Conservation (phyloP, 2,113 vertebrate species). For the Tylochromis polylepis region DNA sequence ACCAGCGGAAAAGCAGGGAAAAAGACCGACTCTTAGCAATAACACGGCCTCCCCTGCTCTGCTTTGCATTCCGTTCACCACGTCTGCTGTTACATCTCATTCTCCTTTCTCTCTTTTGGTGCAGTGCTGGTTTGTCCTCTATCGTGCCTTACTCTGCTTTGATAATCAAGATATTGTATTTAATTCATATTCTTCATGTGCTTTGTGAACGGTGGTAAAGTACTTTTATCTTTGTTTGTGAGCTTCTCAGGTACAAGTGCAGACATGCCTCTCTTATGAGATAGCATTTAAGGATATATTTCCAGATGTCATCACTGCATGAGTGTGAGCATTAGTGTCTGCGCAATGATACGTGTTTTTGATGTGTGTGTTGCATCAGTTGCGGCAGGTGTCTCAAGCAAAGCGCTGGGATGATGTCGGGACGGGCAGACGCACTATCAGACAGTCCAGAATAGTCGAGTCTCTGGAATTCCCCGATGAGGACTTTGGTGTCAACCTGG, state of each 20-base stretch:
- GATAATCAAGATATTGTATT: constrained; percentile 28
- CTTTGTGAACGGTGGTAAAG: background rate
- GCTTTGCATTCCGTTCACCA: constrained; percentile 32
- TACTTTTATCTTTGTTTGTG: background rate
- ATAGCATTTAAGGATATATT: background rate
- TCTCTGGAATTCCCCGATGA: constrained; percentile 71
- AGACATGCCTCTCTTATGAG: background rate
- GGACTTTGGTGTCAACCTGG: constrained; percentile 67
- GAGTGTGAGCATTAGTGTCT: background rate
- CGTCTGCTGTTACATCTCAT: constrained; percentile 8
- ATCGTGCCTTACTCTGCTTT: constrained; percentile 10
- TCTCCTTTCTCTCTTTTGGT: constrained; percentile 20
- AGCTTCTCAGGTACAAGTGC: background rate
- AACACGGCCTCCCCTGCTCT: background rate
- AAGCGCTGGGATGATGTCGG: constrained; percentile 69
- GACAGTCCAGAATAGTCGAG: constrained; percentile 64
- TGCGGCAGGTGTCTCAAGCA: constrained; percentile 72
- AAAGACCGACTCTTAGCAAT: background rate
- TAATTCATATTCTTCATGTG: constrained; percentile 1
- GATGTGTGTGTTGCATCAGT: constrained; percentile 48
- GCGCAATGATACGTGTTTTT: background rate
- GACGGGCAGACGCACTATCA: constrained; percentile 49
- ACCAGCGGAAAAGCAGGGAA: background rate
- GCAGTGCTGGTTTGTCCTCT: constrained; percentile 35
- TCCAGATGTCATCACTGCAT: background rate